These are phyloP conservation scores for Drosophila busckii DNA, from an alignment of 1,140 invertebrate genomes.

Conservation along the genomic window DNA sequence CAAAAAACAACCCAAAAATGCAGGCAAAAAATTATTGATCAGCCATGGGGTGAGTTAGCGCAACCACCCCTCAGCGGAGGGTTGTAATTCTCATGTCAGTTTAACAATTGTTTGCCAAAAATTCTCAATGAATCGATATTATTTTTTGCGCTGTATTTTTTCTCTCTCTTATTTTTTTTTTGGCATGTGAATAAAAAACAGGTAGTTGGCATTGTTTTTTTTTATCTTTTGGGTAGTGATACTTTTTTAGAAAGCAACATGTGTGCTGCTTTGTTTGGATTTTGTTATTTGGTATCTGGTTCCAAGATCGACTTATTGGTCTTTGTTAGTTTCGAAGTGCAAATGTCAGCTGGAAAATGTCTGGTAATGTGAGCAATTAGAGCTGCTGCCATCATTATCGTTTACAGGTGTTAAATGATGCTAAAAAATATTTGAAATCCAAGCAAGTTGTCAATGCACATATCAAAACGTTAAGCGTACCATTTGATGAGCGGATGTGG, in stretches of 20 bases:
- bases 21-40: slow-evolving; percentile 12
- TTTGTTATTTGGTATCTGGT: slow-evolving; percentile 1
- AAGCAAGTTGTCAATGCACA: slow-evolving; percentile 33
- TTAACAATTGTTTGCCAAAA: slow-evolving; percentile 41
- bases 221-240: slow-evolving; percentile 50
- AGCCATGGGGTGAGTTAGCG: slow-evolving; percentile 40
- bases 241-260: slow-evolving; percentile 57
- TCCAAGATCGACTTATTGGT: slow-evolving; percentile 64
- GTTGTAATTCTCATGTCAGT: slow-evolving; percentile 45
- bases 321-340: slow-evolving; percentile 49
- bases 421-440: slow-evolving; percentile 2
- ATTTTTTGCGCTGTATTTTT: slow-evolving; percentile 5
- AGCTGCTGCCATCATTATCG: slow-evolving; percentile 44
- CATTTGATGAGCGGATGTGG: slow-evolving; percentile 53
- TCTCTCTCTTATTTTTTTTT: neutral
- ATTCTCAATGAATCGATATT: slow-evolving; percentile 52
- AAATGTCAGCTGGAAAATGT: slow-evolving; percentile 56
- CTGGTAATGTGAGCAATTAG: slow-evolving; percentile 65
- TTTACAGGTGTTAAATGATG: slow-evolving; percentile 61
- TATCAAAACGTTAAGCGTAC: slow-evolving; percentile 15
- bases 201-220: slow-evolving; percentile 37
- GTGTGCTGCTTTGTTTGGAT: slow-evolving; percentile 48
- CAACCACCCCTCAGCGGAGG: slow-evolving; percentile 55
- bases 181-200: slow-evolving; percentile 66
- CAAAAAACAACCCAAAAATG: slow-evolving; percentile 28